Evolutionary conservation across 35 echinoderm and acorn worm genomes (phyloP), one percentile per base, ranked within the genome.

Genomic region (Patiria miniata): DNA sequence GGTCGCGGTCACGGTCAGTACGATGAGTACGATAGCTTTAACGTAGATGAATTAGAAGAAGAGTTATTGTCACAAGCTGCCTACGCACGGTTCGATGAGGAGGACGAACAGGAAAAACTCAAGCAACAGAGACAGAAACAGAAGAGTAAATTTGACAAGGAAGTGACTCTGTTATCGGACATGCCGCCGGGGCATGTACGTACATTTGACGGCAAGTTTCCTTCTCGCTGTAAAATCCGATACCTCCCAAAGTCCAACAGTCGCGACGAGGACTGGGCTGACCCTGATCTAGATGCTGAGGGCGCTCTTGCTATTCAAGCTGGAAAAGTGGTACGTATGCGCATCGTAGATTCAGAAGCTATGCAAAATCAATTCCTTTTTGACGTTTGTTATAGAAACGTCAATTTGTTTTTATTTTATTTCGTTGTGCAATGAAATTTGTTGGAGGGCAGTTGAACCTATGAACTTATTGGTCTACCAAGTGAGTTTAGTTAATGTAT

Each of bases 121-220:
- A 87, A 69, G 56, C 54, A 73, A 68, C 88, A 93, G 54, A 92
- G 94, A 79, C 86, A 90, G 83, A 99, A 99, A 54, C 89, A 89
- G 53, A 96, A 92, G 83, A 81, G 50, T 36, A 99, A 91, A 81
- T 88, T 82, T 54, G 53, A 34, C 39, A 61, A 73, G 65, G 89
- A 92, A 51, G 19, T 81, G 15, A 55, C 68, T 36, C 77, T 37
- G 16, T 93, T 93, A 42, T 90, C 88, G 21, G 96, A 99, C 56
- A 82, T 90, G 34, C 96, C 96, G 36, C 92, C 96, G 1, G 96
- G 96, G 7, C 96, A 99, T 34, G 94, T 94, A 51, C 68, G 96
- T 21, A 99, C 93, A 57, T 92, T 99, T 59, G 89, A 94, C 53
- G 96, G 96, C 6, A 91, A 81, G 56, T 99, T 99, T 73, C 89